Base-by-base conservation (phyloP, 1,140 invertebrate genomes). In the Pemphigus obesinymphae region DNA sequence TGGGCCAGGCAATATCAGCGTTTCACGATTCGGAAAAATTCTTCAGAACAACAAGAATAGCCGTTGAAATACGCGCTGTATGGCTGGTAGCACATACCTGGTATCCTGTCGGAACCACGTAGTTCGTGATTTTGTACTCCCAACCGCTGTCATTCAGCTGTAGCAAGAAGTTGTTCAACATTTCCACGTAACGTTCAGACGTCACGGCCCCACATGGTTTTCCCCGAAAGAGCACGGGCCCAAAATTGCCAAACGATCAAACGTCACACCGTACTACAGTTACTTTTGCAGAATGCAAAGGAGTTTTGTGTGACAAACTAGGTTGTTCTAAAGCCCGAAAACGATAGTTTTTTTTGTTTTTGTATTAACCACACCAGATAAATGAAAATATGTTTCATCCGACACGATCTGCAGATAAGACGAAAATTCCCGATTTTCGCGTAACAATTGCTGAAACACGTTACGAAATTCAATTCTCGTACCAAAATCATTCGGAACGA, bases 371-470 rank as follows among this genome's bases (percentile, higher is more conserved):
- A 83, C 84, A 13, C 85, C 85, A 84, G 84, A 84, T 31, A 86
- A 82, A 83, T 85, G 82, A 81, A 86, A 87, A 48, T 48, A 84
- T 86, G 85, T 66, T 84, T 85, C 84, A 86, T 85, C 81, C 86
- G 85, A 58, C 53, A 58, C 23, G 3, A 58, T 7, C 15, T 7
- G 23, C 15, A 7, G 15, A 58, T 1, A 58, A 4, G n/a, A n/a
- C n/a, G 23, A 23, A 58, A 58, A 23, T 58, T n/a, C 53, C 15
- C 23, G 53, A 58, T 58, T 58, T 58, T 58, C 53, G 23, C 23
- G n/a, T 23, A 29, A 7, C 15, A 58, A 58, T 55, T 80, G 31
- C 76, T 80, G 31, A 50, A 80, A 55, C 31, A 34, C 61, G 76
- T 80, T 80, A 80, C 76, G 70, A 82, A 83, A 83, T 83, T 31